Percentiles rank a stretch among this genome's conserved stretches.
These are phyloP conservation scores for Drosophila carrolli DNA, from an alignment of 1,140 invertebrate genomes.

Conservation along the genomic window DNA sequence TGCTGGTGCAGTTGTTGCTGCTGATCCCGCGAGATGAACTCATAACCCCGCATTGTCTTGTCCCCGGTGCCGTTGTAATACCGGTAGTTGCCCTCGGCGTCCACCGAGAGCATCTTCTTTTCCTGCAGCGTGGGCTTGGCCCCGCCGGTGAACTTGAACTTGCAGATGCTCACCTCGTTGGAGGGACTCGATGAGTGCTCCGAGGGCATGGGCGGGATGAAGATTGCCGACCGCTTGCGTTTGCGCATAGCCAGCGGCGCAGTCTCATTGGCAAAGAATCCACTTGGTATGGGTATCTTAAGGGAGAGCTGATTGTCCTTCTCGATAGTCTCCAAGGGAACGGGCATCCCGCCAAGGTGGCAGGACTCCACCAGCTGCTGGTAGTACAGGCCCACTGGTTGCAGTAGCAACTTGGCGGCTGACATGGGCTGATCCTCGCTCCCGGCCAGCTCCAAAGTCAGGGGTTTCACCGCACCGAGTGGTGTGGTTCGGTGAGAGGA, in stretches of 20 bases:
- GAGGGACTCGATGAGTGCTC: slow-evolving; percentile 90
- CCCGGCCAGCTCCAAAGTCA: slow-evolving; percentile 47
- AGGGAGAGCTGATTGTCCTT: slow-evolving; percentile 80
- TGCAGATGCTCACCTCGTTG: slow-evolving; percentile 94
- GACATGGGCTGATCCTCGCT: slow-evolving; percentile 23
- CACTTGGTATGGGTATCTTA: slow-evolving; percentile 79
- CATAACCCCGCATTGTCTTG: slow-evolving; percentile 90
- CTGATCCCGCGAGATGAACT: slow-evolving; percentile 90
- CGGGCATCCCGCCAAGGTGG: slow-evolving; percentile 34
- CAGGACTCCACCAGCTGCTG: slow-evolving; percentile 87
- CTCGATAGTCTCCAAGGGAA: slow-evolving; percentile 76
- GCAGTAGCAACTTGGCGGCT: slow-evolving; percentile 86
- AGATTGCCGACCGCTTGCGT: slow-evolving; percentile 91
- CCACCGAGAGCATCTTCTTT: slow-evolving; percentile 95
- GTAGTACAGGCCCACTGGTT: slow-evolving; percentile 90
- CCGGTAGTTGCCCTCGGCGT: slow-evolving; percentile 93
- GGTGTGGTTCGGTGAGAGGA: slow-evolving; percentile 67
- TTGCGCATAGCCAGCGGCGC: slow-evolving; percentile 86
- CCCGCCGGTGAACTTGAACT: slow-evolving; percentile 96
- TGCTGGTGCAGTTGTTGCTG: slow-evolving; percentile 86
- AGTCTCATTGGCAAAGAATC: slow-evolving; percentile 57
- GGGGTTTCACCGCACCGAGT: slow-evolving; percentile 35
- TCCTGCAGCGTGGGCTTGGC: slow-evolving; percentile 94
- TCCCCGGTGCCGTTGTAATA: slow-evolving; percentile 93
- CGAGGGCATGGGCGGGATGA: slow-evolving; percentile 91